Conservation (phyloP, 2,888 invertebrate species). For the Lasioglossum villosulum region DNA sequence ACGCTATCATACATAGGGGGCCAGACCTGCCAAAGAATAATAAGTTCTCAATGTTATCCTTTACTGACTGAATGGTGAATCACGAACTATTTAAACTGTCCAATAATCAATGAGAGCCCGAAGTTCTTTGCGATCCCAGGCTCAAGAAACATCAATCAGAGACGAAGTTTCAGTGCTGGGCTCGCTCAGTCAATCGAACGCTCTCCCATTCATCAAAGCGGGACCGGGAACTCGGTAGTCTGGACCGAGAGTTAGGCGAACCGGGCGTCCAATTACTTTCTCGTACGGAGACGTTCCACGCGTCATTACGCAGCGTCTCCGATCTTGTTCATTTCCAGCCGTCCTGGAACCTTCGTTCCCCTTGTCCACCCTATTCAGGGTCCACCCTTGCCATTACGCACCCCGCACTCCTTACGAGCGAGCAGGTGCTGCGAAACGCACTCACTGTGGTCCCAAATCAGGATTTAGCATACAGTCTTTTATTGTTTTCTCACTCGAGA, state of each 20-base stretch:
- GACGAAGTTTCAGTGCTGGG: conserved; percentile 2
- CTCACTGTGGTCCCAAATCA: neutral
- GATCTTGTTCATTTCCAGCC: conserved; percentile 38
- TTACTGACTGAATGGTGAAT: neutral
- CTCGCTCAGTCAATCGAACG: conserved; percentile 30
- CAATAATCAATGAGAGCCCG: neutral
- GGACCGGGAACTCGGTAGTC: neutral
- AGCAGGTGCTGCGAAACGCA: conserved; percentile 64
- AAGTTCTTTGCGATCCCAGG: neutral
- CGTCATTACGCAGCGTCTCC: conserved; percentile 56
- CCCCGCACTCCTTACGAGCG: conserved; percentile 64
- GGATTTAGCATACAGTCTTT: neutral
- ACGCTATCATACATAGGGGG: neutral
- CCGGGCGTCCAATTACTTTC: conserved; percentile 56
- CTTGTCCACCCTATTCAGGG: conserved; percentile 10
- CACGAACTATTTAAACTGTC: conserved; percentile 5
- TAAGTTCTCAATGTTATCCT: neutral
- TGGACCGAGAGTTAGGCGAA: conserved; percentile 3
- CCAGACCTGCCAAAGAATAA: neutral
- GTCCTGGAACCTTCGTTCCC: conserved; percentile 11
- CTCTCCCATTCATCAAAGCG: conserved; percentile 46
- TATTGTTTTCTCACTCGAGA: neutral
- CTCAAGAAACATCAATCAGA: conserved; percentile 43
- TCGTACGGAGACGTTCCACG: conserved; percentile 49
- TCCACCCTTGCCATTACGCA: conserved; percentile 56